Conservation (phyloP, 2,113 vertebrate genomes). For the Brachirus orientalis region DNA sequence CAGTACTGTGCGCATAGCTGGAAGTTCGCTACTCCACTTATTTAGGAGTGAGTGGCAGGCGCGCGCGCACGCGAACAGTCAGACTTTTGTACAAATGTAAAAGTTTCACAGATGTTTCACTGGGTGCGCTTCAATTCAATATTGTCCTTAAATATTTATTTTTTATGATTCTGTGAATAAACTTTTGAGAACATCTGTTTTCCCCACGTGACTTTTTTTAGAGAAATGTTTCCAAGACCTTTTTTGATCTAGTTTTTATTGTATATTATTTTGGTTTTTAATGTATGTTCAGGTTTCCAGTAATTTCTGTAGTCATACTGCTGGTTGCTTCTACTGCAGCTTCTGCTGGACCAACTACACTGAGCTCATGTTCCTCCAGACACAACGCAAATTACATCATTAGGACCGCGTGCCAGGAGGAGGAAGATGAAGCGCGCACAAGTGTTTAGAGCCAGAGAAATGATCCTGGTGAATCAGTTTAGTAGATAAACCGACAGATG, state of each 20-base stretch:
- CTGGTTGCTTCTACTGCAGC: neutral
- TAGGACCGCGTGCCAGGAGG: neutral
- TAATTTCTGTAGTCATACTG: too few species aligned
- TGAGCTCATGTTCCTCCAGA: neutral
- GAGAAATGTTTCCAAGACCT: too few species aligned
- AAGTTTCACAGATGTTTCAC: too few species aligned
- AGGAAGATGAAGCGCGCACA: neutral
- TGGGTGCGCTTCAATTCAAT: too few species aligned
- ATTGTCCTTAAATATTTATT: too few species aligned
- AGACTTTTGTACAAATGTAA: too few species aligned
- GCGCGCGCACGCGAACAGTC: neutral
- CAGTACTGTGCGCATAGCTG: slow-evolving; percentile 59
- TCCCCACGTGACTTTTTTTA: too few species aligned
- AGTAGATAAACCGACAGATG: neutral
- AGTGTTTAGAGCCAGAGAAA: neutral
- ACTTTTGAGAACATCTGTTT: neutral
- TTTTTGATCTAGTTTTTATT: too few species aligned
- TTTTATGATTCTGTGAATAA: neutral
- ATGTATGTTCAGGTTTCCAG: too few species aligned
- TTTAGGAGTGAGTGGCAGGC: slow-evolving; percentile 64
- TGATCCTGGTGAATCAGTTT: neutral
- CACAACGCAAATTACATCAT: neutral
- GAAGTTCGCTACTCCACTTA: slow-evolving; percentile 59
- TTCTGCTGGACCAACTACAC: neutral
- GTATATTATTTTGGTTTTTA: neutral